These are phyloP conservation scores for Zelleria hepariella DNA, from an alignment of 2,888 invertebrate genomes.

Conservation along the genomic window DNA sequence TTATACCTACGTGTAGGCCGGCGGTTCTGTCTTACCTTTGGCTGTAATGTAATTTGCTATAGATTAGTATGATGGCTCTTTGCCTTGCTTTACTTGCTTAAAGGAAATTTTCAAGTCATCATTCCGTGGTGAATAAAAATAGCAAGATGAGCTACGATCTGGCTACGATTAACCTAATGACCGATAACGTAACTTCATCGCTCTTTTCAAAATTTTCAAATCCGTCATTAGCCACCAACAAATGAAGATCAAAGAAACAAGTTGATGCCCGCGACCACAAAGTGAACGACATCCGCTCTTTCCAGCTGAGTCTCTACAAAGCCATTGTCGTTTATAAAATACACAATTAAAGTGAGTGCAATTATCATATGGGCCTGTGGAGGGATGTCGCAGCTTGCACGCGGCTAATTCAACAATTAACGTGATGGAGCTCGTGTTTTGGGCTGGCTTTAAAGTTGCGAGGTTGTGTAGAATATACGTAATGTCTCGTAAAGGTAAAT, in stretches of 20 bases:
- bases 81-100: too few species aligned
- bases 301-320: neutral
- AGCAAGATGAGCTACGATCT: too few species aligned
- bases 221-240: neutral
- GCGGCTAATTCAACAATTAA: conserved; percentile 4
- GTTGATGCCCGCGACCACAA: neutral
- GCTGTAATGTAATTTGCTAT: neutral
- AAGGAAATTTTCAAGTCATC: too few species aligned
- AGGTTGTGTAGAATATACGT: neutral
- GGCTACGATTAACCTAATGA: too few species aligned
- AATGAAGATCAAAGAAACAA: neutral
- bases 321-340: neutral
- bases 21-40: neutral
- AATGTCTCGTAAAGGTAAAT: neutral
- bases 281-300: neutral
- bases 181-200: too few species aligned
- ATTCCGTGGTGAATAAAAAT: too few species aligned
- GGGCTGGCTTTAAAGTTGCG: neutral
- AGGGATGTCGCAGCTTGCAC: conserved; percentile 1
- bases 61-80: conserved; percentile 1
- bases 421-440: neutral
- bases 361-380: conserved; percentile 3
- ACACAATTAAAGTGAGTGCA: conserved; percentile 7
- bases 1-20: neutral
- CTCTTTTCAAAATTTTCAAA: too few species aligned